Base-by-base conservation (phyloP, 2,888 invertebrate genomes). In the Trissonchulus latispiculum region DNA sequence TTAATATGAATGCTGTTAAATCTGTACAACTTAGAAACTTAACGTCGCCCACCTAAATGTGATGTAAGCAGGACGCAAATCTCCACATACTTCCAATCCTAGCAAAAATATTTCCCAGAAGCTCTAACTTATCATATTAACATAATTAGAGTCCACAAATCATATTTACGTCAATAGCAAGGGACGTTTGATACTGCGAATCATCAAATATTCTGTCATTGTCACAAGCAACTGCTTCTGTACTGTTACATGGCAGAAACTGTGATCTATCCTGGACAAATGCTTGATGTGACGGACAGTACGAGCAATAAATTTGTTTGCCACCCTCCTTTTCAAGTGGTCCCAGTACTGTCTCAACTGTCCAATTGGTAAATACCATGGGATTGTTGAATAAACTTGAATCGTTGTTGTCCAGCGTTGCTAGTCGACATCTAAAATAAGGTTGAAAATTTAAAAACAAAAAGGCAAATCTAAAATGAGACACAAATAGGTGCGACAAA, bases 301-400 rank as follows among this genome's bases (percentile, higher is more conserved):
- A 68, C 8, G 2, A 3, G 36, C 69, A 68, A 68, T 68, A 68
- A n/a, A 36, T 33, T 33, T 23, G 36, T 68, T 68, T 68, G 29
- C 69, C 69, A 32, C 69, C 69, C 48, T 48, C 48, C 8, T 23
- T 8, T 23, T 48, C 48, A n/a, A n/a, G n/a, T 8, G 48, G 48
- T 15, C 8, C 48, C 8, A 23, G 8, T 8, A 15, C 8, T 8
- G 23, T 8, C 8, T 23, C 23, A 8, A 8, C 8, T 48, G 48
- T 48, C 8, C 8, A 48, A 48, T 48, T 48, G 48, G 48, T 48
- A n/a, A n/a, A n/a, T 8, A 48, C 23, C 23, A 15, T 48, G 48
- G 8, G 8, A 48, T 23, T 48, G 48, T 48, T 23, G 23, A 15
- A 48, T 15, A 15, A 15, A 15, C 8, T 48, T 8, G 8, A 15